These are phyloP conservation scores for Nephrotoma appendiculata DNA, from an alignment of 2,888 invertebrate species.

Conservation along the genomic window DNA sequence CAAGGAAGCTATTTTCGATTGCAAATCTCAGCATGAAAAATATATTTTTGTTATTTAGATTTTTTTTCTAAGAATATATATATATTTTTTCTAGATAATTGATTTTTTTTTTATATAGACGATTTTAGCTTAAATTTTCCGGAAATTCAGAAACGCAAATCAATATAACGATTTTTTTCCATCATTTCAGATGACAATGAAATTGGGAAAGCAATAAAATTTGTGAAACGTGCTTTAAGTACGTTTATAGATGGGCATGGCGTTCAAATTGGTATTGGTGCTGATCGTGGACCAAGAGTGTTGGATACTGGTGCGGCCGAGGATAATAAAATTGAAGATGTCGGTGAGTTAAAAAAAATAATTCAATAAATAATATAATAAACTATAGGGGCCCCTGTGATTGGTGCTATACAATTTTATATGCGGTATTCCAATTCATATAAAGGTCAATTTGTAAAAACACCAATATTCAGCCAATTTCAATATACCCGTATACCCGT, in stretches of 20 bases:
- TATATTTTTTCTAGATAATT: background rate
- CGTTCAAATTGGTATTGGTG: slow-evolving; percentile 22
- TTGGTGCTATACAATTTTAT: no score
- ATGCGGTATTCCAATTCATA: no score
- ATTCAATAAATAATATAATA: no score
- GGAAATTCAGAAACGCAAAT: background rate
- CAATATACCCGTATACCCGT: no score
- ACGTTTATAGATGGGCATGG: slow-evolving; percentile 26
- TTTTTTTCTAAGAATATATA: background rate
- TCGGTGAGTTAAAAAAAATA: background rate
- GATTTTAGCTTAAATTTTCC: no score
- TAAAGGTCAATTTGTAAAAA: no score
- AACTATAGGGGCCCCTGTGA: no score
- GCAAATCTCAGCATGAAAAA: background rate
- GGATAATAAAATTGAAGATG: background rate
- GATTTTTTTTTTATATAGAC: no score
- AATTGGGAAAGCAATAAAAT: slow-evolving; percentile 22
- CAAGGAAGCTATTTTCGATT: background rate
- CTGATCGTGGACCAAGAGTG: slow-evolving; percentile 22
- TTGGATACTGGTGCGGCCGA: background rate
- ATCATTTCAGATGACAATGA: slow-evolving; percentile 22
- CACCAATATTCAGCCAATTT: no score
- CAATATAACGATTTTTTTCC: background rate
- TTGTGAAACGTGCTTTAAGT: slow-evolving; percentile 24
- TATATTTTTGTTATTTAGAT: background rate